These are phyloP conservation scores for Bombus polaris DNA, from an alignment of 1,140 invertebrate genomes.

Conservation along the genomic window DNA sequence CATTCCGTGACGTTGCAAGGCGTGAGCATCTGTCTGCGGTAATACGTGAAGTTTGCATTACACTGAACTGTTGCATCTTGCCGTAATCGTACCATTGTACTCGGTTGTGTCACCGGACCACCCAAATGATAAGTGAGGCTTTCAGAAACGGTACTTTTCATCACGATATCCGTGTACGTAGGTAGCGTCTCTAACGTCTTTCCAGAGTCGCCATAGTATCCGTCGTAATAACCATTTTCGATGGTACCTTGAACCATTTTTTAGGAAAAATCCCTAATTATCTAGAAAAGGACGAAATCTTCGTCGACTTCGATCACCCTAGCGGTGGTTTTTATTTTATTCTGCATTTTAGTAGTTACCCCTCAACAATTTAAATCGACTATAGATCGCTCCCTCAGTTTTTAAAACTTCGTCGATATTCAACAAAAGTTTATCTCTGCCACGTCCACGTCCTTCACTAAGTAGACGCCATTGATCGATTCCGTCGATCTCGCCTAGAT, in stretches of 20 bases:
- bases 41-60: conserved; percentile 59
- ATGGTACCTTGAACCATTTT: conserved; percentile 38
- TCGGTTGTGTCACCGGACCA: conserved; percentile 78
- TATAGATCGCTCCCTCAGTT: conserved; percentile 80
- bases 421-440: conserved; percentile 77
- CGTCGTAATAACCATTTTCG: conserved; percentile 75
- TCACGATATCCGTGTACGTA: conserved; percentile 66
- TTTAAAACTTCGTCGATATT: conserved; percentile 82
- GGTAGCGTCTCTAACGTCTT: conserved; percentile 62
- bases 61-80: conserved; percentile 78
- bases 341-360: conserved; percentile 71
- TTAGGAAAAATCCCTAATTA: background rate
- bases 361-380: conserved; percentile 81
- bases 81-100: conserved; percentile 75
- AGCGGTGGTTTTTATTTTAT: background rate
- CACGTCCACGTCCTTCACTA: conserved; percentile 65
- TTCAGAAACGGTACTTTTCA: conserved; percentile 74
- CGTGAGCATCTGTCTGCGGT: conserved; percentile 63
- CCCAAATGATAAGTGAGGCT: conserved; percentile 76
- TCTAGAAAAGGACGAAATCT: background rate
- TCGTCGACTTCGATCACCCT: background rate
- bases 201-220: conserved; percentile 73
- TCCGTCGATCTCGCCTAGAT: conserved; percentile 84
- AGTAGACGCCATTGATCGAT: conserved; percentile 84
- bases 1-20: conserved; percentile 83